phyloP scores from a whole-genome alignment of 2,888 invertebrate genomes.

The Latrodectus elegans region DNA sequence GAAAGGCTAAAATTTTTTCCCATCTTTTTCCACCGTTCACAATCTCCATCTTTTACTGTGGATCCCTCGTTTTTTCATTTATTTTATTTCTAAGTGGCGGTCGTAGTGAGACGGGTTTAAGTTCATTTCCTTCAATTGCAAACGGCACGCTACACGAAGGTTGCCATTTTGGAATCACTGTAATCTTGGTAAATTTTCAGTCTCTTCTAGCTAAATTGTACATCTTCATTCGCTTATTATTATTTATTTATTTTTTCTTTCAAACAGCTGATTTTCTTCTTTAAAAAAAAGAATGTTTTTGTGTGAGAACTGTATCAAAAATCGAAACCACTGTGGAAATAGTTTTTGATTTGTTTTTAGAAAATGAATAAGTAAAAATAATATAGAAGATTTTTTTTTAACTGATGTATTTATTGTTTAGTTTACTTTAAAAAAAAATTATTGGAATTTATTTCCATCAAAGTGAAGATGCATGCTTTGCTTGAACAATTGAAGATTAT shows the following conservation, averaged over 20 bases:
- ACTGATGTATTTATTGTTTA: too few relatives aligned
- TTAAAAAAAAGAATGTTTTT: too few relatives aligned
- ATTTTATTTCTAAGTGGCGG: constrained; percentile 67
- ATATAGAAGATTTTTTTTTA: too few relatives aligned
- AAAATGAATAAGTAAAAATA: too few relatives aligned
- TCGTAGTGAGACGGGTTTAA: constrained; percentile 69
- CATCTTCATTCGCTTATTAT: too few relatives aligned
- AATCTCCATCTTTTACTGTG: constrained; percentile 19
- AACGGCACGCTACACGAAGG: constrained; percentile 63
- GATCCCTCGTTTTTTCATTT: constrained; percentile 14
- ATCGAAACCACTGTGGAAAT: too few relatives aligned
- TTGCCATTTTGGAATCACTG: constrained; percentile 23
- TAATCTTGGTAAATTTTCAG: constrained; percentile 1
- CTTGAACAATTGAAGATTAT: too few relatives aligned
- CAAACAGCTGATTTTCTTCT: background rate
- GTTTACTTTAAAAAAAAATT: too few relatives aligned
- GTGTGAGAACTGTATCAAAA: too few relatives aligned
- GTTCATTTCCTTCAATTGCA: constrained; percentile 68
- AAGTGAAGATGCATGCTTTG: too few relatives aligned
- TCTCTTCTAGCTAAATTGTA: background rate
- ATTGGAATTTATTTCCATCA: too few relatives aligned
- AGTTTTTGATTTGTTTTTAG: too few relatives aligned
- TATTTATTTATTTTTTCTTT: background rate
- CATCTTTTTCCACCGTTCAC: background rate
- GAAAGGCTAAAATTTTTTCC: constrained; percentile 49